Evolutionary conservation across 2,888 invertebrate species (phyloP).

Genomic region (Drosophila vallismaia): DNA sequence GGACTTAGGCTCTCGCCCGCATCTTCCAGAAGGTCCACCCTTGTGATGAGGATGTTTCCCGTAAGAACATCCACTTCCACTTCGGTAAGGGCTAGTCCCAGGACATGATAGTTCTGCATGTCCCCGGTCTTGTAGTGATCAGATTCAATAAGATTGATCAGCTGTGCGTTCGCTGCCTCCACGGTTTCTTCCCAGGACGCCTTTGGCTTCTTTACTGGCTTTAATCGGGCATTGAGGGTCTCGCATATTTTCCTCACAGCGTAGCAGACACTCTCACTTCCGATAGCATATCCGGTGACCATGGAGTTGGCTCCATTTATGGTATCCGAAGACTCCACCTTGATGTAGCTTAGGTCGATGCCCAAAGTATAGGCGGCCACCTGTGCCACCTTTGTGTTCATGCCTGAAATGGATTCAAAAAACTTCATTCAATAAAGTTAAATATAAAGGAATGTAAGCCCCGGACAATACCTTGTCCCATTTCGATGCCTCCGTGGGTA

Average conservation of each 20-base stretch:
- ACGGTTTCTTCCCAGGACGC: slow-evolving; percentile 85
- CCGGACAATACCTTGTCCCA: slow-evolving; percentile 89
- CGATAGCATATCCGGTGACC: slow-evolving; percentile 89
- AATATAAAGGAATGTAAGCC: neutral
- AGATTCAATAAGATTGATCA: slow-evolving; percentile 86
- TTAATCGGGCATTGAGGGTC: slow-evolving; percentile 86
- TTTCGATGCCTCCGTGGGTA: slow-evolving; percentile 89
- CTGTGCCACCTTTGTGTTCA: slow-evolving; percentile 89
- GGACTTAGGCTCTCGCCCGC: slow-evolving; percentile 90
- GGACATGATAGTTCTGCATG: slow-evolving; percentile 87
- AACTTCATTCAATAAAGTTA: neutral
- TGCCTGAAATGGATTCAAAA: slow-evolving; percentile 40
- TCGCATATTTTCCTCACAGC: slow-evolving; percentile 88
- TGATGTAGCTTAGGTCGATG: slow-evolving; percentile 86
- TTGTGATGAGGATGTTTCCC: slow-evolving; percentile 88
- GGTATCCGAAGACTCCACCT: slow-evolving; percentile 88
- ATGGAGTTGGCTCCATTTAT: slow-evolving; percentile 88
- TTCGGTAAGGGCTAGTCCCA: slow-evolving; percentile 88
- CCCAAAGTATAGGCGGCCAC: slow-evolving; percentile 90
- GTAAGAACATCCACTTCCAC: slow-evolving; percentile 91
- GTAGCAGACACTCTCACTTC: slow-evolving; percentile 88
- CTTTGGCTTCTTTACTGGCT: slow-evolving; percentile 85
- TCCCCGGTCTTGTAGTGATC: slow-evolving; percentile 86
- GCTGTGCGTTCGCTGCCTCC: slow-evolving; percentile 48
- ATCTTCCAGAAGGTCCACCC: slow-evolving; percentile 90